phyloP scores from a whole-genome alignment of 1,140 invertebrate species.

The Pseudomyrmex gracilis region DNA sequence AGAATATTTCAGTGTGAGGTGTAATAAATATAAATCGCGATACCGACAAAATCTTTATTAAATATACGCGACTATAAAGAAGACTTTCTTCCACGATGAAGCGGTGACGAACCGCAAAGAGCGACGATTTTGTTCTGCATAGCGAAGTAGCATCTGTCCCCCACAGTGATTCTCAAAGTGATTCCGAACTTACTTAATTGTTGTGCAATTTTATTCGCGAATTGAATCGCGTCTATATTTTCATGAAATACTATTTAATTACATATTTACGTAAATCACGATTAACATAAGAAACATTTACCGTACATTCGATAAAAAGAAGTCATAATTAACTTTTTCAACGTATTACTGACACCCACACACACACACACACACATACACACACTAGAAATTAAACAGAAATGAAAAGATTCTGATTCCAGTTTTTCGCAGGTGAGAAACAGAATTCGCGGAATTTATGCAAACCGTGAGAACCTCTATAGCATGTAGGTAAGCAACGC shows the following conservation, averaged over 20 bases:
- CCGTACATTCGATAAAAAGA: too few relatives aligned
- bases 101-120: constrained; percentile 52
- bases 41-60: constrained; percentile 64
- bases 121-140: constrained; percentile 73
- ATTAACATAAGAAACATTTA: neutral
- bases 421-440: neutral
- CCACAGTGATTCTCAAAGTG: constrained; percentile 69
- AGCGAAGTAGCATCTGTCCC: constrained; percentile 74
- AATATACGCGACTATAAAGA: constrained; percentile 73
- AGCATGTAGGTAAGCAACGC: constrained; percentile 75
- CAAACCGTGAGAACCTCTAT: constrained; percentile 74
- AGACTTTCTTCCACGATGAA: constrained; percentile 47
- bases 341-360: neutral
- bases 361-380: too few relatives aligned
- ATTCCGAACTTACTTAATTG: neutral
- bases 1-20: neutral
- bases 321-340: neutral
- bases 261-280: neutral
- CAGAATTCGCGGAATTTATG: constrained; percentile 14
- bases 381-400: neutral
- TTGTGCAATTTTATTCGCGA: neutral
- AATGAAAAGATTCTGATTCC: neutral
- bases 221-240: neutral
- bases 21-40: constrained; percentile 24
- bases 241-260: neutral